These are phyloP conservation scores for Diabrotica virgifera DNA, from an alignment of 1,140 invertebrate genomes.

Conservation along the genomic window DNA sequence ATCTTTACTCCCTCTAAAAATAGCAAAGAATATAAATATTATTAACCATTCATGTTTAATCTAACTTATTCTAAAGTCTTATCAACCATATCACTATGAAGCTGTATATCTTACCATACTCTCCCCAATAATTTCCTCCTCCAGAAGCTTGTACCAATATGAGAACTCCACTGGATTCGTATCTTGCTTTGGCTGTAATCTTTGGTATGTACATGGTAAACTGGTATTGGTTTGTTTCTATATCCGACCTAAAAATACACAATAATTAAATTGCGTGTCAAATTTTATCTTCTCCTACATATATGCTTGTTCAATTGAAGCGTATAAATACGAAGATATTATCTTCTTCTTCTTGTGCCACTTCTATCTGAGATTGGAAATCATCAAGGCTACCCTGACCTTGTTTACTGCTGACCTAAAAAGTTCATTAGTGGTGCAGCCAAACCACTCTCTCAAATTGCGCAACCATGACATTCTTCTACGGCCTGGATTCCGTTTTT, in stretches of 20 bases:
- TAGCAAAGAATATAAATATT: neutral
- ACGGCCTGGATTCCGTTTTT: too few relatives aligned
- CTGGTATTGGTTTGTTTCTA: conserved; percentile 74
- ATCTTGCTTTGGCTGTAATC: conserved; percentile 70
- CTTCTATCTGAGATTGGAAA: too few relatives aligned
- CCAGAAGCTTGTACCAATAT: conserved; percentile 76
- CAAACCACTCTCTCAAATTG: too few relatives aligned
- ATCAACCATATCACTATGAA: too few relatives aligned
- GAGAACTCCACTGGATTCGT: conserved; percentile 73
- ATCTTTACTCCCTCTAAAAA: conserved; percentile 73
- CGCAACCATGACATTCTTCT: too few relatives aligned
- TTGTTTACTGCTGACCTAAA: too few relatives aligned
- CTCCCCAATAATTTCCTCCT: conserved; percentile 81
- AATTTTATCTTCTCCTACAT: too few relatives aligned
- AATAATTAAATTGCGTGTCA: conserved; percentile 7
- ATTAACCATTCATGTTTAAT: neutral
- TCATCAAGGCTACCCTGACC: too few relatives aligned
- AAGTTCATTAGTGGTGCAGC: too few relatives aligned
- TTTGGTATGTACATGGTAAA: conserved; percentile 72
- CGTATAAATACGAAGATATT: too few relatives aligned
- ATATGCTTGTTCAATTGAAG: too few relatives aligned
- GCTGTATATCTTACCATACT: conserved; percentile 64
- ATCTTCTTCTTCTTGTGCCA: too few relatives aligned
- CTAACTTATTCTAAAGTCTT: neutral
- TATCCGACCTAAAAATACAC: conserved; percentile 59